Conservation (phyloP, 2,888 invertebrate genomes). For the Hydrotaea diabolus region DNA sequence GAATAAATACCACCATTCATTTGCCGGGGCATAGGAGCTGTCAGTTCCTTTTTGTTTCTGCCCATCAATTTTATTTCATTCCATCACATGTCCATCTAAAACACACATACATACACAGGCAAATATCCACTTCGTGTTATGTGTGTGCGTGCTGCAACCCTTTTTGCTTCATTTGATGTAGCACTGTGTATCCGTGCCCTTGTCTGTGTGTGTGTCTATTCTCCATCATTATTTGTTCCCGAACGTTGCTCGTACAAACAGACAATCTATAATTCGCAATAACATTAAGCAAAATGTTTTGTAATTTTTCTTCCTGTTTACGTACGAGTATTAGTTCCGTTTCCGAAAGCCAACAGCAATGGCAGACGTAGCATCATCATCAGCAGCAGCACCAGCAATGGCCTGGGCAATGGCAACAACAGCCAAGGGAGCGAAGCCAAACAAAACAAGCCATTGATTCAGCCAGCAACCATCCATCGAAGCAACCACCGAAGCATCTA, state of each 20-base stretch:
- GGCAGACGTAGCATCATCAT: slow-evolving; percentile 31
- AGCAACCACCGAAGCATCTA: slow-evolving; percentile 18
- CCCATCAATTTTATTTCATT: slow-evolving; percentile 57
- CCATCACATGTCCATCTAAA: slow-evolving; percentile 60
- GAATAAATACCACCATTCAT: slow-evolving; percentile 29
- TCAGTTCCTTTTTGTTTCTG: slow-evolving; percentile 38
- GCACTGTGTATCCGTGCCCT: not conserved
- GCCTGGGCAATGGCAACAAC: not conserved
- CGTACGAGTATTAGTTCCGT: slow-evolving; percentile 66
- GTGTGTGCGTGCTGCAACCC: slow-evolving; percentile 2
- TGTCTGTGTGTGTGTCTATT: not conserved
- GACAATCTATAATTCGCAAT: slow-evolving; percentile 62
- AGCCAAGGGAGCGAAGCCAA: not conserved
- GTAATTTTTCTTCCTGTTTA: slow-evolving; percentile 66
- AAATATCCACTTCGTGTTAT: not conserved
- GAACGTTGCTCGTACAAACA: slow-evolving; percentile 50
- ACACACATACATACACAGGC: not conserved
- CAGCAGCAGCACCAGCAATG: not conserved
- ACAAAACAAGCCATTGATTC: slow-evolving; percentile 24
- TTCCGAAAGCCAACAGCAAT: slow-evolving; percentile 58
- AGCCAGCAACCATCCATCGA: slow-evolving; percentile 14
- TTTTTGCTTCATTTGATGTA: slow-evolving; percentile 2
- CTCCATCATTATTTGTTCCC: slow-evolving; percentile 54
- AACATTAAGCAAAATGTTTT: slow-evolving; percentile 66
- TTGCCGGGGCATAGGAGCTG: slow-evolving; percentile 42